Evolutionary conservation across 2,888 invertebrate species (phyloP), one percentile per base, ranked within the genome.

Genomic region (Lysandra coridon): DNA sequence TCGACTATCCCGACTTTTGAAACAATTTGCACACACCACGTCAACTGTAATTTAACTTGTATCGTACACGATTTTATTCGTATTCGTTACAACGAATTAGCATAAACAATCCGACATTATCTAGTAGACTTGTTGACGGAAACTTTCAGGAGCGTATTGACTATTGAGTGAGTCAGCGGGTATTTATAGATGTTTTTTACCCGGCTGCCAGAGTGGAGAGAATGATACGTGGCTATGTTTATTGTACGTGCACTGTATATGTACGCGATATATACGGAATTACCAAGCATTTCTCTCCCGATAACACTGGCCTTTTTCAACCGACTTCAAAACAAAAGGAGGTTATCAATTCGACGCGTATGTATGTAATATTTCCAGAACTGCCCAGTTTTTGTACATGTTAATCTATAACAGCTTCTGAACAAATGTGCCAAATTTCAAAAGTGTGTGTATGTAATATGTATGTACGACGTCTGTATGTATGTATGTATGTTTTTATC

Each of bases 141-240:
- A 33, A 80, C 78, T 79, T 81, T 75, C 69, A 75, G 75, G 79
- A 79, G 79, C 79, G 62, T 64, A 79, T 78, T 62, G 77, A 6
- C 57, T 64, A 79, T 78, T 62, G 77, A 6, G 57, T 82, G 80
- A 82, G 62, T 82, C 82, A 80, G 77, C 23, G 44, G 79, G 69
- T 81, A 80, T 81, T 80, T 81, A 80, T 80, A 78, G 80, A 79
- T 79, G 78, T 81, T 81, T 82, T 78, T 79, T 53, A 76, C 53
- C 76, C 12, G 14, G 53, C 33, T 75, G 75, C 69, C 69, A 33
- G 7, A 37, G 33, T 14, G 69, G 0, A 69, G 69, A 69, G 33
- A 33, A 33, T 33, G 69, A 37, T 69, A 69, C 33, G 69, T 14
- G 62, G n/a, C n/a, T 60, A 60, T 62, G 30, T 64, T 30, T 30